Percentiles rank a stretch among this genome's conserved stretches.
Conservation (phyloP, 2,888 invertebrate genomes). For the Megalurothrips usitatus region DNA sequence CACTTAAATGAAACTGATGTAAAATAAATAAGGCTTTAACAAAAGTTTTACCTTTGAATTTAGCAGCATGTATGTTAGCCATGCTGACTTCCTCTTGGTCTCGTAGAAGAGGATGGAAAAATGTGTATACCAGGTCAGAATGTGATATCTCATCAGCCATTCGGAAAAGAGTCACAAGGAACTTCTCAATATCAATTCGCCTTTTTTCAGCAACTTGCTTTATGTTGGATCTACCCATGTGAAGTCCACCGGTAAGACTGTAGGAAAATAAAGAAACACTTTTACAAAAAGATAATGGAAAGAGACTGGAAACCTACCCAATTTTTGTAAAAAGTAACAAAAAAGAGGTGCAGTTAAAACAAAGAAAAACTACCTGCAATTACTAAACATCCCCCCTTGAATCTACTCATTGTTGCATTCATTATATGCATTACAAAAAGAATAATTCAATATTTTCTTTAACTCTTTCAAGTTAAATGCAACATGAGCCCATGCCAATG, state of each 20-base stretch:
- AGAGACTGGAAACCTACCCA: background rate
- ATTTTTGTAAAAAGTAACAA: background rate
- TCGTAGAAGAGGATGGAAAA: constrained; percentile 92
- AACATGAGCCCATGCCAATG: background rate
- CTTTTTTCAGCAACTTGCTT: constrained; percentile 91
- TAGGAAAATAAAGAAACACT: constrained; percentile 31
- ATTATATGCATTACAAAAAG: no score
- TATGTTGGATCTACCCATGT: constrained; percentile 88
- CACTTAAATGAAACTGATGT: background rate
- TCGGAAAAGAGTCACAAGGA: constrained; percentile 78
- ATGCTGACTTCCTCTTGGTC: constrained; percentile 90
- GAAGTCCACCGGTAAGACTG: constrained; percentile 68
- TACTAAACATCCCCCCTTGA: no score
- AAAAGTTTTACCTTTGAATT: constrained; percentile 63
- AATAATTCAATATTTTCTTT: no score
- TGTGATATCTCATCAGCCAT: constrained; percentile 93
- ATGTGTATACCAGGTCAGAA: constrained; percentile 94
- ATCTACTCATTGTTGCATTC: no score
- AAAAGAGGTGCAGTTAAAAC: background rate
- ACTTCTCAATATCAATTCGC: constrained; percentile 81
- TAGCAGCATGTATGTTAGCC: constrained; percentile 70
- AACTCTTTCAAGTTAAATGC: no score
- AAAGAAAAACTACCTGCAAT: background rate
- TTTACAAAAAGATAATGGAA: background rate
- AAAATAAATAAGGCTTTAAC: constrained; percentile 1